A percentile compares a stretch with the other conserved stretches of the same genome.
phyloP scores from a whole-genome alignment of 2,797 vertebrate genomes.

The Chelonia mydas region DNA sequence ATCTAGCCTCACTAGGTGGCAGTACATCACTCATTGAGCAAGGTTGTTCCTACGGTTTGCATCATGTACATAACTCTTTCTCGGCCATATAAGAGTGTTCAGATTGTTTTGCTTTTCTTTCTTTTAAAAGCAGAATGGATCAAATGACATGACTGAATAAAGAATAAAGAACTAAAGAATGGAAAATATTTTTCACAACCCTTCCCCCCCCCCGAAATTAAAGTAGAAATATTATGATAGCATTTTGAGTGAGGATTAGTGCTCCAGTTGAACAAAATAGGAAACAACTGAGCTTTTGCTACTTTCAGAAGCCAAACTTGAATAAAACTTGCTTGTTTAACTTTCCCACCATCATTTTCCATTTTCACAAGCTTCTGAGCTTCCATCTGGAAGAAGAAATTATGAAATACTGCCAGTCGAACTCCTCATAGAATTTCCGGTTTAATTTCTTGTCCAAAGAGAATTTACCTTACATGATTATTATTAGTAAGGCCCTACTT shows the following conservation, averaged over 20 bases:
- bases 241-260: not conserved
- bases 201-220: not conserved
- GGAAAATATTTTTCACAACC: not conserved
- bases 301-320: not conserved
- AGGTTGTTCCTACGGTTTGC: not conserved
- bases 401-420: not conserved
- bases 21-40: not conserved
- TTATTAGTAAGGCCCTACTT: not conserved
- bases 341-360: not conserved
- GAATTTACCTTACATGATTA: not conserved
- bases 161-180: conserved; percentile 8
- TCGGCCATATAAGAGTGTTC: not conserved
- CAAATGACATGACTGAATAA: not conserved
- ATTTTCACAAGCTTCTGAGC: not conserved
- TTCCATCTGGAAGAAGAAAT: not conserved
- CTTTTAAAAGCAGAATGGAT: conserved; percentile 4
- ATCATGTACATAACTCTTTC: not conserved
- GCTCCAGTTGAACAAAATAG: not conserved
- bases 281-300: not conserved
- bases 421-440: not conserved
- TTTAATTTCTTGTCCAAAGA: not conserved
- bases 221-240: not conserved
- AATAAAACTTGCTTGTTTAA: not conserved
- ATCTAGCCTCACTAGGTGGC: conserved; percentile 15
- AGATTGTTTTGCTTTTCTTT: not conserved